phyloP scores from a whole-genome alignment of 2,113 vertebrate genomes.

The Phrynosoma platyrhinos region DNA sequence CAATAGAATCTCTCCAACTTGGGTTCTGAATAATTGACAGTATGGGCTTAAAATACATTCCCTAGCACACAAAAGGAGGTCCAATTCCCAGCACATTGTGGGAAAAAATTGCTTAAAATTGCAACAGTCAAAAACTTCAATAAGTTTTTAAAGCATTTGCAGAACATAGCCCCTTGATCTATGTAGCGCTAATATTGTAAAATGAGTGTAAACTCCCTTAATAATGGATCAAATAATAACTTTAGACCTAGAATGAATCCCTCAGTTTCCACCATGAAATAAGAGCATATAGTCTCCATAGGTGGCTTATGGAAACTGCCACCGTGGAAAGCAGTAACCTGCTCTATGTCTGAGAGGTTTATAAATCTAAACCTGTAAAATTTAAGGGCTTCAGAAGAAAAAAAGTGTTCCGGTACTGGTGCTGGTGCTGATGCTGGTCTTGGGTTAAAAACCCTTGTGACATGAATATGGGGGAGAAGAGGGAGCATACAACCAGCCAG shows the following conservation, averaged over 20 bases:
- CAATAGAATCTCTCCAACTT: not conserved
- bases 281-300: not conserved
- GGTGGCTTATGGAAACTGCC: not conserved
- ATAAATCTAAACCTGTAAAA: not conserved
- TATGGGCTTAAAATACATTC: not conserved
- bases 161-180: not conserved
- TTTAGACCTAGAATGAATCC: not conserved
- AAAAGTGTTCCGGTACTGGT: not conserved
- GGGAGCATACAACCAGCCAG: fast-evolving
- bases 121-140: not conserved
- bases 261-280: constrained; percentile 2
- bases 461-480: not conserved
- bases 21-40: not conserved
- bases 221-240: not conserved
- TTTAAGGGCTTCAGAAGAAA: not conserved
- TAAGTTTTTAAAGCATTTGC: not conserved
- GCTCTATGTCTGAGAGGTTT: not conserved
- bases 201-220: not conserved
- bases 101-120: not conserved
- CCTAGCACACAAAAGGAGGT: not conserved
- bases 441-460: not conserved
- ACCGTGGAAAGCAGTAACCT: not conserved
- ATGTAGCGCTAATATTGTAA: not conserved
- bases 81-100: not conserved
- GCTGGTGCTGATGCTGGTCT: fast-evolving